These are phyloP conservation scores for Mimumesa dahlbomi DNA, from an alignment of 2,888 invertebrate genomes.

Conservation along the genomic window DNA sequence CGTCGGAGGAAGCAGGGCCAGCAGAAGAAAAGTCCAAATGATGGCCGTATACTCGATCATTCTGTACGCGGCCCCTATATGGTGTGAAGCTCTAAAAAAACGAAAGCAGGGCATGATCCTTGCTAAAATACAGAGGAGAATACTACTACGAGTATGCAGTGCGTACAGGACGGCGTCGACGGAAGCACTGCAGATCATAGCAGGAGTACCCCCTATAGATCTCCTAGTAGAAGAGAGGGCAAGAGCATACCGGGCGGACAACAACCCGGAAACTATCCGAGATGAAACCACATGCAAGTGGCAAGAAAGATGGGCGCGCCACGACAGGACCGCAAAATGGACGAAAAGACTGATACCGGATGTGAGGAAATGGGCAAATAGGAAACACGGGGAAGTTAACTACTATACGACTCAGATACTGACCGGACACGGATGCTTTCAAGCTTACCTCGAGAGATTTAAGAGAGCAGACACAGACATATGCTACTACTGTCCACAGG, in stretches of 20 bases:
- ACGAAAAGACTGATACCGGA: neutral
- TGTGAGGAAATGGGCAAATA: neutral
- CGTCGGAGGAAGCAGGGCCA: neutral
- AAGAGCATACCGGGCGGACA: neutral
- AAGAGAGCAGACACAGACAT: neutral
- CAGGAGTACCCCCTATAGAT: neutral
- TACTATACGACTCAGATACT: neutral
- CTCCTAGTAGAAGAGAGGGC: neutral
- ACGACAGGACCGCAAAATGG: slow-evolving; percentile 1
- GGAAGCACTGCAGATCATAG: neutral
- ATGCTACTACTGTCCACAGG: neutral
- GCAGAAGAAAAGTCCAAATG: neutral
- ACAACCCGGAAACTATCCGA: neutral
- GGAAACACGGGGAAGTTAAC: neutral
- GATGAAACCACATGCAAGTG: neutral
- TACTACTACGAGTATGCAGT: neutral
- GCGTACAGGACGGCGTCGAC: neutral
- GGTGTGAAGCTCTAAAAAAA: neutral
- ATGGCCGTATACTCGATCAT: neutral
- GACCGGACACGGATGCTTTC: neutral
- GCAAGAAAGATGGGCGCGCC: neutral
- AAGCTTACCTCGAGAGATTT: neutral
- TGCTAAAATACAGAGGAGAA: neutral
- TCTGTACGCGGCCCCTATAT: slow-evolving; percentile 1
- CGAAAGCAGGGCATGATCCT: neutral